Evolutionary conservation across 2,797 vertebrate species (phyloP).

Genomic region (Chanos chanos): DNA sequence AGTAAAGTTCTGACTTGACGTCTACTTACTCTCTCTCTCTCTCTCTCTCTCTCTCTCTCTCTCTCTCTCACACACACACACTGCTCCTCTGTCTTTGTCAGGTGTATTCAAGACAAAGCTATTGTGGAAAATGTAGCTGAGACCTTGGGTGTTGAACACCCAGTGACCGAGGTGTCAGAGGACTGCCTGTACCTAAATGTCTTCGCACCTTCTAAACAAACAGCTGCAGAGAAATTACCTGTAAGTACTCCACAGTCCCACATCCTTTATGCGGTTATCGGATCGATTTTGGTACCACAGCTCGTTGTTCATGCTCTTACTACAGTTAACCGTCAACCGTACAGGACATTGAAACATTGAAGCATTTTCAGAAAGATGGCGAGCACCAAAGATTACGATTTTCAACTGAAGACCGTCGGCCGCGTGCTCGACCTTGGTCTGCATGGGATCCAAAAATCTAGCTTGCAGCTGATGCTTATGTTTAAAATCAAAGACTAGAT

Average conservation of each 20-base stretch:
- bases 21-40: neutral
- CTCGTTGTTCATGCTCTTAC: neutral
- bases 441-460: too few species aligned
- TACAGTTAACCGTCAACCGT: too few species aligned
- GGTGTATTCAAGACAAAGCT: conserved; percentile 59
- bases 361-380: too few species aligned
- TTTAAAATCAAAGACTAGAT: too few species aligned
- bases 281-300: neutral
- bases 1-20: too few species aligned
- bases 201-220: conserved; percentile 62
- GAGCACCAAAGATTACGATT: too few species aligned
- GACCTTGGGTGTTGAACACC: neutral
- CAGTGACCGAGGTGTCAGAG: conserved; percentile 61
- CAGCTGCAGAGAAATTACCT: conserved; percentile 36
- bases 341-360: too few species aligned
- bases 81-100: conserved; percentile 31
- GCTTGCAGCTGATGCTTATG: too few species aligned
- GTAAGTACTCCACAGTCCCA: conserved; percentile 34
- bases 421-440: too few species aligned
- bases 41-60: neutral
- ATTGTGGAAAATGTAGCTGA: fast-evolving
- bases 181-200: conserved; percentile 78
- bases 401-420: too few species aligned
- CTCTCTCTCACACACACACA: too few species aligned
- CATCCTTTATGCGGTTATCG: neutral